Percentiles rank a stretch among this genome's conserved stretches.
Conservation (phyloP, 2,888 invertebrate species). For the Cosmia pyralina region DNA sequence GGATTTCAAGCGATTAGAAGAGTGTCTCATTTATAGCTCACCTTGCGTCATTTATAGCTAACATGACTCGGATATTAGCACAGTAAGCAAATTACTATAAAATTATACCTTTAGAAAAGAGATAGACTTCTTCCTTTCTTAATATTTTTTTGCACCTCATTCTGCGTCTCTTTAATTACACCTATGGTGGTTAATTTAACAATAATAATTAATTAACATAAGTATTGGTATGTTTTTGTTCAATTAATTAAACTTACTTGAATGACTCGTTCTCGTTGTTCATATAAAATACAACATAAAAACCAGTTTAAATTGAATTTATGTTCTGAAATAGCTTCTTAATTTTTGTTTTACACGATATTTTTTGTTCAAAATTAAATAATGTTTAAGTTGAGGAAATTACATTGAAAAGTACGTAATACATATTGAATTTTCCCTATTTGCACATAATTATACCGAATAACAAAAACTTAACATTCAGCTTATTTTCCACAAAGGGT, state of each 20-base stretch:
- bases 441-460: background rate
- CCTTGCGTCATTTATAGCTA: background rate
- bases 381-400: too few species aligned
- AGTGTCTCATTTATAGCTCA: background rate
- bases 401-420: background rate
- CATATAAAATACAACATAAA: background rate
- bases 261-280: background rate
- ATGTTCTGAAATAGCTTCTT: too few species aligned
- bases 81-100: constrained; percentile 31
- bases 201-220: constrained; percentile 3
- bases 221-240: background rate
- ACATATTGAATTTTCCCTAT: background rate
- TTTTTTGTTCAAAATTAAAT: too few species aligned
- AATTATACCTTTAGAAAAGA: constrained; percentile 37
- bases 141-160: background rate
- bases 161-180: constrained; percentile 26
- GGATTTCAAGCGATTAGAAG: too few species aligned
- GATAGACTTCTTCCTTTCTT: constrained; percentile 31
- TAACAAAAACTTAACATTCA: background rate
- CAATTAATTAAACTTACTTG: background rate
- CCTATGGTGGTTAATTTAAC: constrained; percentile 25
- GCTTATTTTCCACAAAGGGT: background rate
- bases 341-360: too few species aligned
- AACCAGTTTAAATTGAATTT: background rate
- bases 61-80: constrained; percentile 7